A percentile compares a stretch with the other conserved stretches of the same genome.
Evolutionary conservation across 2,113 vertebrate species (phyloP).

Genomic region (Puma concolor): DNA sequence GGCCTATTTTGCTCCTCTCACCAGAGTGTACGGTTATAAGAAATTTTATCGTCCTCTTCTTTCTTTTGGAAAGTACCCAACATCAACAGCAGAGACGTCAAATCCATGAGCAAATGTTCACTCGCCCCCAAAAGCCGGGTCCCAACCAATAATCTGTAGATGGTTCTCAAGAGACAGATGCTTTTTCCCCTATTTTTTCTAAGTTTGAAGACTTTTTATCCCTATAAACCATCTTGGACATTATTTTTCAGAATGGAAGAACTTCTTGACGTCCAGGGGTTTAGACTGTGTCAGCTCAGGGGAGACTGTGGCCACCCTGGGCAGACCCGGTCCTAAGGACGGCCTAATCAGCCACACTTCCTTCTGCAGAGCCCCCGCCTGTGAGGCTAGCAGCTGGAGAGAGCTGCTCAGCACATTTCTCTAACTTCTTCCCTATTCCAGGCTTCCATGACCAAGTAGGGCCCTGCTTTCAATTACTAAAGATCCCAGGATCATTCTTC

Average conservation of each 20-base stretch:
- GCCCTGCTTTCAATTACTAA: neutral
- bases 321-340: rapidly evolving
- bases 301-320: neutral
- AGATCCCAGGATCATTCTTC: neutral
- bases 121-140: neutral
- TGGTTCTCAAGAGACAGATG: neutral
- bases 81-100: neutral
- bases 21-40: rapidly evolving
- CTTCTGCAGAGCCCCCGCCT: neutral
- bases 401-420: neutral
- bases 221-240: neutral
- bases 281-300: neutral
- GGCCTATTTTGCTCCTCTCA: rapidly evolving
- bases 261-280: neutral
- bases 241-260: neutral
- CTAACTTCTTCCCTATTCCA: neutral
- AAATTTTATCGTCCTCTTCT: rapidly evolving
- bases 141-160: rapidly evolving
- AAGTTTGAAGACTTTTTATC: neutral
- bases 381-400: no score
- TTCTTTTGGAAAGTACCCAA: no score
- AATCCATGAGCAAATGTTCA: neutral
- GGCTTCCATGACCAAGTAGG: neutral
- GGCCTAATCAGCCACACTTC: rapidly evolving
- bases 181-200: neutral